Percentiles rank a stretch among this genome's conserved stretches.
Conservation (phyloP, 2,797 vertebrate genomes). For the Podarcis lilfordi region DNA sequence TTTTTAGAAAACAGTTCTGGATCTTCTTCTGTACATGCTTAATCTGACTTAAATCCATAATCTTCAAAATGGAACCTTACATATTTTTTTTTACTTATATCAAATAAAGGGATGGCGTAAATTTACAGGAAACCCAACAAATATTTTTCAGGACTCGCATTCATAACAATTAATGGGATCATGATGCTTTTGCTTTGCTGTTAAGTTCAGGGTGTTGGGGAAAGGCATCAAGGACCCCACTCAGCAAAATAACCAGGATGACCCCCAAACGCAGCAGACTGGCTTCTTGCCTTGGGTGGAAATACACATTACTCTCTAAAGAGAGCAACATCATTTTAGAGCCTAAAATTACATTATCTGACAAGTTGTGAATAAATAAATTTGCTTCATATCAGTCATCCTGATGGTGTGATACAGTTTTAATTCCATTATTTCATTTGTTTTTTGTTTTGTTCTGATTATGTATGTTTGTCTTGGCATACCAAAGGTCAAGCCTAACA, state of each 20-base stretch:
- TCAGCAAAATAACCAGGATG: too few relatives aligned
- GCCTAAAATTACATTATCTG: not conserved
- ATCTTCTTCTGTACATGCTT: too few relatives aligned
- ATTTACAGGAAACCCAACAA: not conserved
- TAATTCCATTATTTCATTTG: not conserved
- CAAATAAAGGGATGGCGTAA: not conserved
- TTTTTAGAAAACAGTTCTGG: not conserved
- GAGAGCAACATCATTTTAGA: too few relatives aligned
- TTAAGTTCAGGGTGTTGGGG: too few relatives aligned
- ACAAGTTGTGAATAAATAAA: not conserved
- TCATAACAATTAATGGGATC: constrained; percentile 1
- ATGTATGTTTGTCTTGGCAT: not conserved
- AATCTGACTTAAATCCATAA: not conserved
- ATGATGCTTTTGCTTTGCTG: constrained; percentile 22
- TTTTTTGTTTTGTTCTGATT: not conserved
- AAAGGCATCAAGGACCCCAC: too few relatives aligned
- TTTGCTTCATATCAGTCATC: not conserved
- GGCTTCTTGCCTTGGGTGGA: too few relatives aligned
- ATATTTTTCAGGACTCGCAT: not conserved
- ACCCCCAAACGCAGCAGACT: too few relatives aligned
- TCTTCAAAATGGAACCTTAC: not conserved
- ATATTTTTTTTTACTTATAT: not conserved
- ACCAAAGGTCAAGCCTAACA: not conserved
- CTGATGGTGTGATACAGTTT: not conserved
- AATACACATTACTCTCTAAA: too few relatives aligned